Evolutionary conservation across 1,140 invertebrate species (phyloP).

Genomic region (Sitodiplosis mosellana): DNA sequence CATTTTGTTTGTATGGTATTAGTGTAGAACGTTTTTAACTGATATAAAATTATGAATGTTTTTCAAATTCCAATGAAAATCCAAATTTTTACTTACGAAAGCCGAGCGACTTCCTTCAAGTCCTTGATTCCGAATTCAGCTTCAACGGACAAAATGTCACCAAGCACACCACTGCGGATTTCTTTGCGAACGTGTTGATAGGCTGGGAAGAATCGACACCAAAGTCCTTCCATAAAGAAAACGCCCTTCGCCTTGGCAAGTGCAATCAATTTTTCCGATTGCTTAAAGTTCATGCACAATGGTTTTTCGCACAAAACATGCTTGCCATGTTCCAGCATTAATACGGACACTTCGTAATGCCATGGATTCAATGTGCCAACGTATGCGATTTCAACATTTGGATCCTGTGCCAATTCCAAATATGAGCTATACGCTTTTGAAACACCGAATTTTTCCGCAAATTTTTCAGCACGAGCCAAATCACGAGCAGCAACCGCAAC

Average conservation of each 20-base stretch:
- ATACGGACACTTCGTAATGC: constrained; percentile 46
- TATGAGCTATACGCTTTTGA: constrained; percentile 49
- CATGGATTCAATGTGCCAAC: constrained; percentile 49
- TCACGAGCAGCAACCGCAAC: constrained; percentile 51
- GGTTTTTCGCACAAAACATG: constrained; percentile 74
- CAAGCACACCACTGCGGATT: constrained; percentile 36
- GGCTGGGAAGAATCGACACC: constrained; percentile 52
- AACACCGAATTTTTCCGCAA: constrained; percentile 47
- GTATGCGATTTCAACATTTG: constrained; percentile 57
- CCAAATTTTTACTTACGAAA: constrained; percentile 17
- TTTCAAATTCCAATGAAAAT: too few species aligned
- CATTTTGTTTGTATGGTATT: too few species aligned
- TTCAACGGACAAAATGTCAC: constrained; percentile 44
- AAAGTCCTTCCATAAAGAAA: constrained; percentile 66
- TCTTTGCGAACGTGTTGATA: constrained; percentile 41
- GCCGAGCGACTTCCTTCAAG: constrained; percentile 34
- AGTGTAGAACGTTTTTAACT: too few species aligned
- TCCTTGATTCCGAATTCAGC: constrained; percentile 38
- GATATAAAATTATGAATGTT: too few species aligned
- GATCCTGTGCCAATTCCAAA: constrained; percentile 44
- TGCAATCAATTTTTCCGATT: constrained; percentile 41
- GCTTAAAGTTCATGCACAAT: constrained; percentile 45
- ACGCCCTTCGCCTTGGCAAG: constrained; percentile 41
- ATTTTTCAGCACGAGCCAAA: constrained; percentile 41
- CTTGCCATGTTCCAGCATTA: constrained; percentile 58